Evolutionary conservation across 1,140 invertebrate genomes (phyloP).

Genomic region (Coelopa frigida): DNA sequence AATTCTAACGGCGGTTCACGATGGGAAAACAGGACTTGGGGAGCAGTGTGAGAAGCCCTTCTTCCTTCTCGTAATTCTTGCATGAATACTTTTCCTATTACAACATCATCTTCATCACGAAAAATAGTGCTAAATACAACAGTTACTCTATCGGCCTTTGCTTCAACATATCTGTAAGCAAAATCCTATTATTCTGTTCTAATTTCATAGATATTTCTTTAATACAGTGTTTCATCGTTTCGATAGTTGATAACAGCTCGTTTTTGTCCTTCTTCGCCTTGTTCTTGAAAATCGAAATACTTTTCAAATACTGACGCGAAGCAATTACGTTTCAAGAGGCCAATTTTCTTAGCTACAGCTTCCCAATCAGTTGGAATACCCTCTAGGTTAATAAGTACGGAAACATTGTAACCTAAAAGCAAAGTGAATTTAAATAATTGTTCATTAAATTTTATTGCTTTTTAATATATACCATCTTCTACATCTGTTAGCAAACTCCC

Average conservation of each 20-base stretch:
- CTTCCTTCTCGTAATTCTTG: constrained; percentile 98
- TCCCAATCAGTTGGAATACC: constrained; percentile 87
- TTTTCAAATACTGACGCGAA: constrained; percentile 99
- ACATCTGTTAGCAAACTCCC: constrained; percentile 69
- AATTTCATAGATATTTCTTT: constrained; percentile 41
- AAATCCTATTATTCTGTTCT: not conserved
- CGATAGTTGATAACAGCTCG: constrained; percentile 97
- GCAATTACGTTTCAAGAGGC: constrained; percentile 94
- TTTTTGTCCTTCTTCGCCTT: constrained; percentile 81
- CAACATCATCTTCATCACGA: constrained; percentile 95
- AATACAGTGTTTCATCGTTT: constrained; percentile 98
- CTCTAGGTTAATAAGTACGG: constrained; percentile 87
- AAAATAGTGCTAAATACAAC: constrained; percentile 99
- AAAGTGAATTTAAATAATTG: not conserved
- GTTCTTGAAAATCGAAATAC: constrained; percentile 97
- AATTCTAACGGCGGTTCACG: constrained; percentile 94
- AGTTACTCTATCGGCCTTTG: constrained; percentile 95
- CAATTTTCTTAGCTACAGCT: constrained; percentile 82
- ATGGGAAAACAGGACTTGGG: constrained; percentile 88
- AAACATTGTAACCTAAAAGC: constrained; percentile 82
- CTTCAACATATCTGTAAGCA: constrained; percentile 81
- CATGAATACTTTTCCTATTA: constrained; percentile 98
- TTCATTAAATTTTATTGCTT: not conserved
- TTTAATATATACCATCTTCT: constrained; percentile 63
- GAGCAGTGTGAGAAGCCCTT: constrained; percentile 90